Base-by-base conservation (phyloP, 92 coral and sea anemone genomes). In the Desmophyllum pertusum region DNA sequence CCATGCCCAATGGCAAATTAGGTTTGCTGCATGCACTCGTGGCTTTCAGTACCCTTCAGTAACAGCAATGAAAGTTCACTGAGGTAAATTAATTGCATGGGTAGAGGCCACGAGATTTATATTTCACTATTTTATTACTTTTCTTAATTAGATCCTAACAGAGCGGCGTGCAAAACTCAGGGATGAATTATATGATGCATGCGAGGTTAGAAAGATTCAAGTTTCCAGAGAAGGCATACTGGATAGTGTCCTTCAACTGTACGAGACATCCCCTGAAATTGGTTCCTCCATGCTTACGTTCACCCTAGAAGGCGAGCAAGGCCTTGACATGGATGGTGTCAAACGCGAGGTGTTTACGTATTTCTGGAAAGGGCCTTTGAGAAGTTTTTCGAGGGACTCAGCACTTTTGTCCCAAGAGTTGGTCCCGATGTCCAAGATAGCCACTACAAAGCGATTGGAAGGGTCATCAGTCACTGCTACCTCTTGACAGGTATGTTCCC, bases 401-500 rank as follows among this genome's bases (percentile, higher is more conserved):
- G 39, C 38, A 84, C 64, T 25, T 63, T 74, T 55, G 82, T 84
- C 25, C 88, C 88, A 25, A 61, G 88, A 64, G 82, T 84, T 57
- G 82, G 88, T 41, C 82, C 88, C 6, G 88, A 84, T 48, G 45
- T 84, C 29, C 38, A 29, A n/a, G 76, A 84, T 18, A 61, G 70
- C 51, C 15, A 75, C 33, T 75, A 81, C 51, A 37, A 84, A 42
- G 46, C 45, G 17, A 72, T 84, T 30, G 88, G 83, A 6, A 84
- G 88, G 70, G 82, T 75, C 55, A 25, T 84, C 52, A 53, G 40
- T 42, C 88, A 84, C 67, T 39, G 66, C 15, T 84, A 62, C 70
- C 66, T 76, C 4, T 29, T 77, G 21, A 77, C 64, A 14, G 78
- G 89, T n/a, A 85, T 85, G 21, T 77, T 74, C 70, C 89, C 85